Base-by-base conservation (phyloP, 2,113 vertebrate genomes). In the Lontra canadensis region DNA sequence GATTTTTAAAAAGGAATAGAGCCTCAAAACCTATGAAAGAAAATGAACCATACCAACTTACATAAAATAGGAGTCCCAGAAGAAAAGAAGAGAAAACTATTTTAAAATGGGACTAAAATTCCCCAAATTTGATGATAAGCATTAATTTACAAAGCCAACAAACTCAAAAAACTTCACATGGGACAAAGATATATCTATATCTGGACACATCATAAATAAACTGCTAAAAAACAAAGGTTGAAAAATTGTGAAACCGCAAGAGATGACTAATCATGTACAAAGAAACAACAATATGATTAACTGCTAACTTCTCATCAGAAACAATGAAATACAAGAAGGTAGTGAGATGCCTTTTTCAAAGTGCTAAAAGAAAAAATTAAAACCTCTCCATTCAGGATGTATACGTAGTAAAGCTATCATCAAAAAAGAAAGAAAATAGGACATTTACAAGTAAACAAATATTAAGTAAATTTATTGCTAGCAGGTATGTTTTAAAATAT, bases 261-360 rank as follows among this genome's bases (percentile, higher is more conserved):
- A 90, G 81, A 90, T 84, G 89, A 96, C 63, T 81, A 80, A 90
- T 57, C 34, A 26, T 23, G 4, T 26, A 25, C 6, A 81, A 44
- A 15, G 29, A 76, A 73, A 61, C 55, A 71, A 34, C 25, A 81
- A 34, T 13, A 36, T 94, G 76, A 95, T 96, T 84, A 81, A 94
- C 96, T 36, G 52, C 36, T 71, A 59, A 83, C 23, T 74, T 83
- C 69, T 94, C 63, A n/a, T 84, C 63, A 90, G 81, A 94, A 95
- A 84, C 76, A 94, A 57, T 44, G 44, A 44, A 36, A 82, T 47
- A 14, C 23, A 84, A 65, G 42, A 89, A 61, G 14, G 26, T 21
- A 59, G n/a, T 14, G 8, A 52, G 1, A 57, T 85, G 26, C 31
- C 14, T 47, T 95, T 87, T 79, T 47, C 42, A 93, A 42, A 84